Evolutionary conservation across 2,888 invertebrate species (phyloP), one percentile per base, ranked within the genome.

Genomic region (Aelia acuminata): DNA sequence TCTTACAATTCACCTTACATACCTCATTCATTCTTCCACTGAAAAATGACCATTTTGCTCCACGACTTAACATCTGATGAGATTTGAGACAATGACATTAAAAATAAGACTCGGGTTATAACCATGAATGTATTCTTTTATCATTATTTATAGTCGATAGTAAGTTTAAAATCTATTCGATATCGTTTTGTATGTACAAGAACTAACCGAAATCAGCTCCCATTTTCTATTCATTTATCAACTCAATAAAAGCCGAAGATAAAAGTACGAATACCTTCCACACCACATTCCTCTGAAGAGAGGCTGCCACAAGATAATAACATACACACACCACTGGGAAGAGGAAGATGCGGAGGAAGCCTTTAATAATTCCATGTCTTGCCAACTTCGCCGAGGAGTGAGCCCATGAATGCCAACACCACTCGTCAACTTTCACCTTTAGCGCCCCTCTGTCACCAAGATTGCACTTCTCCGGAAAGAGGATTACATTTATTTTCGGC

Each of bases 371-470:
- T 20, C 31, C 35, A 70, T 7, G 35, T 31, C 63, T 70, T 70
- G 35, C 18, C 31, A 35, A 70, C 18, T 57, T 70, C 22, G 31
- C 31, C 31, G 18, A 18, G 26, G 26, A 57, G 57, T 26, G 3
- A 13, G 57, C 31, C 26, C 35, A 70, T 35, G 63, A 70, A 70
- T 70, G 63, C 63, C 63, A 70, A 70, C 63, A 22, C 18, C 18
- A 70, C 35, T 18, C 63, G 63, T 35, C 63, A 70, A 70, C 63
- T 70, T 70, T 70, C 63, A 70, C 63, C 63, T 70, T 70, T 70
- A 35, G 63, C 63, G 35, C 31, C 15, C 63, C 7, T 70, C 31
- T 70, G 63, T 70, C 63, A 70, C 63, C 63, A 10, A 3, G 15
- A 70, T 70, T 70, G 63, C 63, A 35, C 63, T 70, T 70, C 63